Conservation (phyloP, 2,797 vertebrate species). For the Anniella stebbinsi region DNA sequence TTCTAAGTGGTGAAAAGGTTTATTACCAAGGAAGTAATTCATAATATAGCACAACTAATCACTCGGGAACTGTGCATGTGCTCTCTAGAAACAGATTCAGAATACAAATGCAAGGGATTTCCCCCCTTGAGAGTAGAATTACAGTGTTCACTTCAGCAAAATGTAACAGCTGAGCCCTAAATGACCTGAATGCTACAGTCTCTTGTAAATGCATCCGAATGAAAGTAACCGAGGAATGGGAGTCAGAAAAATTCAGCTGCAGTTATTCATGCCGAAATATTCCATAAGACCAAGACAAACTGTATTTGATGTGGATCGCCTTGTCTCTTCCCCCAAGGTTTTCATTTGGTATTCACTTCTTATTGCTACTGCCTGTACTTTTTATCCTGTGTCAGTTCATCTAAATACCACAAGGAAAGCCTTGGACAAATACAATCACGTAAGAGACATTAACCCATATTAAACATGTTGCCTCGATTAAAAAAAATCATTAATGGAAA, state of each 20-base stretch:
- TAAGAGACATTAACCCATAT: conserved; percentile 45
- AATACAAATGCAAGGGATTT: not conserved
- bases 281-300: conserved; percentile 35
- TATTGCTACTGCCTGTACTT: conserved; percentile 28
- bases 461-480: conserved; percentile 50
- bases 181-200: not conserved
- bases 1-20: conserved; percentile 20
- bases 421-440: conserved; percentile 49
- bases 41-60: conserved; percentile 2
- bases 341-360: conserved; percentile 38
- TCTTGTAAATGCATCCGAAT: conserved; percentile 44
- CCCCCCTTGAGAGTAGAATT: not conserved
- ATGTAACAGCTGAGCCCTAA: conserved; percentile 26
- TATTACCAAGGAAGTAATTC: conserved; percentile 13
- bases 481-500: conserved; percentile 57
- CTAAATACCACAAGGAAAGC: conserved; percentile 44
- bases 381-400: conserved; percentile 47
- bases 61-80: not conserved
- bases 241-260: conserved; percentile 15
- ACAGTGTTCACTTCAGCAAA: conserved; percentile 11
- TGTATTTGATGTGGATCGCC: not conserved
- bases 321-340: not conserved
- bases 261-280: conserved; percentile 33
- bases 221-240: conserved; percentile 6
- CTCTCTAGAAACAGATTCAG: not conserved